Evolutionary conservation across 2,113 vertebrate genomes (phyloP).

Genomic region (Pterocles gutturalis): DNA sequence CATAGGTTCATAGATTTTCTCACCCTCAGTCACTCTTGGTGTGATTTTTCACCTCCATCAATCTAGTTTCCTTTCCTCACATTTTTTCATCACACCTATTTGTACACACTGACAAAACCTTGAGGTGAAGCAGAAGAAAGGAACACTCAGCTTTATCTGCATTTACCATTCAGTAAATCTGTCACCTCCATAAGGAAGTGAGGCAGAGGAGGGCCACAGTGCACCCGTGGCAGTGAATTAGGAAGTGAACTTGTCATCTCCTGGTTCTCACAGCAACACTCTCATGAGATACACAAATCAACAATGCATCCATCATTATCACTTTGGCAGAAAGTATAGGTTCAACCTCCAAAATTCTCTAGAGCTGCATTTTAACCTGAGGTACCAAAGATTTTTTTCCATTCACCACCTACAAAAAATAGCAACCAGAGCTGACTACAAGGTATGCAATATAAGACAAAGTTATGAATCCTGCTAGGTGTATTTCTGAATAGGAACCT

Average conservation of each 20-base stretch:
- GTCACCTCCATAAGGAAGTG: neutral
- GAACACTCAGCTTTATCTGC: neutral
- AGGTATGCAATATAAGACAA: neutral
- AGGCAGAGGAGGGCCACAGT: neutral
- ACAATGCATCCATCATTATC: neutral
- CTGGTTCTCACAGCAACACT: neutral
- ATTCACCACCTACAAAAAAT: neutral
- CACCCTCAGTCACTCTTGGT: neutral
- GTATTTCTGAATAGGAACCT: neutral
- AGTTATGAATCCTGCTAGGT: neutral
- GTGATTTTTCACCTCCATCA: constrained; percentile 45
- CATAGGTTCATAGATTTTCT: constrained; percentile 17
- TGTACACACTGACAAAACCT: constrained; percentile 30
- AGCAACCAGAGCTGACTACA: neutral
- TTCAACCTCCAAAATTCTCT: neutral
- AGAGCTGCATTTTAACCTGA: neutral
- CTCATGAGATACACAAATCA: neutral
- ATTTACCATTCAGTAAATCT: constrained; percentile 23
- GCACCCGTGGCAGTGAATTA: neutral
- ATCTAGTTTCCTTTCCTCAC: constrained; percentile 10
- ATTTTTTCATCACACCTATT: constrained; percentile 18
- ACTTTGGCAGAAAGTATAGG: neutral
- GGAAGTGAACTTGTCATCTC: neutral
- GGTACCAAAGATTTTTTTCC: neutral
- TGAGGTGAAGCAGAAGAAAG: neutral